A percentile compares a stretch with the other conserved stretches of the same genome.
These are phyloP conservation scores for Valencia hispanica DNA, from an alignment of 2,797 vertebrate genomes.

Conservation along the genomic window DNA sequence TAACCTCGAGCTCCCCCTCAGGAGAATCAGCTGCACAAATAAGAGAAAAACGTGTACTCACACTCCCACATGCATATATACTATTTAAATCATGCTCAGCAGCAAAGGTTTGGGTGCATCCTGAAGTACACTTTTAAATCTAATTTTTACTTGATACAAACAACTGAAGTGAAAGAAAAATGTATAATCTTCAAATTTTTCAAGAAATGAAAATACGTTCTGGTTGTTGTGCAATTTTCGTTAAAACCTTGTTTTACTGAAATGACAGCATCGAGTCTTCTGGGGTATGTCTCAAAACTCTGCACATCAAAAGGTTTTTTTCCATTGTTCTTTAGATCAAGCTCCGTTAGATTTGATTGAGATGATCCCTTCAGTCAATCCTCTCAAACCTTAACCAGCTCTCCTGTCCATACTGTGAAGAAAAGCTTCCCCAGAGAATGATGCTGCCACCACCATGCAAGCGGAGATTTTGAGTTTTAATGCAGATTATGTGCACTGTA, in stretches of 20 bases:
- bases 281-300: no score
- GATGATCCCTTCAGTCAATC: background rate
- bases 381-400: no score
- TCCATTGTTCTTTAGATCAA: background rate
- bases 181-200: background rate
- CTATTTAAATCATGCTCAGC: conserved; percentile 26
- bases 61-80: background rate
- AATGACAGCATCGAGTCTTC: background rate
- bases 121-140: background rate
- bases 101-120: background rate
- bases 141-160: background rate
- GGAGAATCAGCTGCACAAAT: conserved; percentile 73
- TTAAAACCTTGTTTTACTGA: no score
- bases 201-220: no score
- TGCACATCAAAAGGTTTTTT: no score
- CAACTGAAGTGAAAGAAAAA: background rate
- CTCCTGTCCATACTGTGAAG: no score
- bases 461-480: background rate
- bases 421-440: no score
- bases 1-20: conserved; percentile 62
- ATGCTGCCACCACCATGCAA: no score
- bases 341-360: background rate
- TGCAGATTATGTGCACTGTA: background rate
- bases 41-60: conserved; percentile 27
- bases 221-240: no score